Conservation (phyloP, 2,113 vertebrate species). For the Saguinus imperator region DNA sequence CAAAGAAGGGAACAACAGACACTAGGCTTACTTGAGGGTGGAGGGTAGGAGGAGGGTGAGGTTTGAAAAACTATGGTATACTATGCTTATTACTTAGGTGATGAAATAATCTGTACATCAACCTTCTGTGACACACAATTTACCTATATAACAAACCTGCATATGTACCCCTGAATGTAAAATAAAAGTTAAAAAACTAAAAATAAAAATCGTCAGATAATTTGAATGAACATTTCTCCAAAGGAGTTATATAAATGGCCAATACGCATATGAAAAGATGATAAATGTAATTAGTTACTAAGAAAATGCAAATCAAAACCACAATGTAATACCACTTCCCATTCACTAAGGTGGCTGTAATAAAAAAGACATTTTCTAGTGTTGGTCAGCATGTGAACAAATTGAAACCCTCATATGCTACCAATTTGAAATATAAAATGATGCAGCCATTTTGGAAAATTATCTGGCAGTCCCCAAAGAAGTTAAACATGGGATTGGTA, state of each 20-base stretch:
- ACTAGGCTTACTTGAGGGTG: too few species aligned
- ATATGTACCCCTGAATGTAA: too few species aligned
- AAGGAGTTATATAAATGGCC: not conserved
- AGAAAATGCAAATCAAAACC: not conserved
- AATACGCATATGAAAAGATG: not conserved
- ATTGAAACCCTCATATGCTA: not conserved
- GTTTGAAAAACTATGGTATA: too few species aligned
- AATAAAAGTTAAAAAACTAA: too few species aligned
- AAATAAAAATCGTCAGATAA: not conserved
- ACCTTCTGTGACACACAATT: too few species aligned
- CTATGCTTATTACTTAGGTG: too few species aligned
- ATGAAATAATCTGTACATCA: too few species aligned
- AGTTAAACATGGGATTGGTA: not conserved
- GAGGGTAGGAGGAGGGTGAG: too few species aligned
- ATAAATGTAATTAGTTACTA: not conserved
- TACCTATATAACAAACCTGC: too few species aligned
- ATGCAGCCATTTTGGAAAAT: not conserved
- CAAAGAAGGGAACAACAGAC: too few species aligned
- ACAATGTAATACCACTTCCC: not conserved
- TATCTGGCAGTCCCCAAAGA: not conserved
- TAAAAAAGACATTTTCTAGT: not conserved
- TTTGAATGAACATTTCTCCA: not conserved
- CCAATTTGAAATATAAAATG: not conserved
- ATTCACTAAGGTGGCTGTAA: not conserved
- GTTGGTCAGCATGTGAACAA: not conserved